Base-by-base conservation (phyloP, 2,888 invertebrate genomes). In the Camponotus fellah region DNA sequence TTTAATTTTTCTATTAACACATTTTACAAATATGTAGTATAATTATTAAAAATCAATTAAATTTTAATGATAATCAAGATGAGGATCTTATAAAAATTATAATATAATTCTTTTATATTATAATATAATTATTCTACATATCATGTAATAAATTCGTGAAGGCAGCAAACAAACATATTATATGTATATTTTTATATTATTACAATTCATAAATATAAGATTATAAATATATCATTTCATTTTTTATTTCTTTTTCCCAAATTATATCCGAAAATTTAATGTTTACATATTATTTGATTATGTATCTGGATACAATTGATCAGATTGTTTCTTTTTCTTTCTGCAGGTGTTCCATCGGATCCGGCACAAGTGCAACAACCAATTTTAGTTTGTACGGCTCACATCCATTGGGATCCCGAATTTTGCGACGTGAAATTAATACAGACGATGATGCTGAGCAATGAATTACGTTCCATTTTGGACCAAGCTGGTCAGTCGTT, bases 321-420 rank as follows among this genome's bases (percentile, higher is more conserved):
- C 10, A 12, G 6, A 49, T 77, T 76, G 9, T 58, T 56, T 69
- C 5, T 49, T 53, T n/a, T 53, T 82, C 34, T 89, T 86, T 88
- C 85, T 87, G 12, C 95, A 96, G 97, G 97, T 85, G 94, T 97
- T 92, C 97, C 98, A 75, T 96, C 97, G 12, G 98, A 98, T 94
- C 96, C 97, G 89, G 96, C 96, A 86, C 97, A 97, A 95, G 96
- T 97, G 90, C 97, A 97, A 91, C 98, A 98, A 94, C 98, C 98
- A 32, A 96, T 99, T 86, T 96, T 99, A 85, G 99, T 99, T 75
- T 99, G 99, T 95, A 99, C 99, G 46, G 99, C 99, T 53, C 99
- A 99, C 95, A 99, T 99, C 92, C 99, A 99, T 95, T 99, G 99
- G 99, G 99, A 99, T 96, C 99, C 99, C 0, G 99, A 99, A 95